Evolutionary conservation across 1,140 invertebrate genomes (phyloP).

Genomic region (Temnothorax curvispinosus): DNA sequence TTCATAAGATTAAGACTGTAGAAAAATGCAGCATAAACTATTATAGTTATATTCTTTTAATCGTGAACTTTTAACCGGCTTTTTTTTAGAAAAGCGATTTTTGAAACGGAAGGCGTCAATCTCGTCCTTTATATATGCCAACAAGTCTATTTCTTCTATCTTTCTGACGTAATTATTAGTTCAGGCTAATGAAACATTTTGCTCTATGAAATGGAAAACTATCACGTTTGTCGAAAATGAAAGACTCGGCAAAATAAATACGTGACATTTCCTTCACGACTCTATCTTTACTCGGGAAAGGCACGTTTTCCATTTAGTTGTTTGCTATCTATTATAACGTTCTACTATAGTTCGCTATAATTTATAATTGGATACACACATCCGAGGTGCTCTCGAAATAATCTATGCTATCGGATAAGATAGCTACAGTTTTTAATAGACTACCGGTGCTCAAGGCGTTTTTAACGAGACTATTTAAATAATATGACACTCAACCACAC

Average conservation of each 20-base stretch:
- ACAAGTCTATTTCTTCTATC: slow-evolving; percentile 18
- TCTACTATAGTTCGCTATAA: slow-evolving; percentile 52
- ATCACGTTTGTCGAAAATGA: slow-evolving; percentile 28
- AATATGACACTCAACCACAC: background rate
- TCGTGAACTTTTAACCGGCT: slow-evolving; percentile 11
- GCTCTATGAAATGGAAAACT: background rate
- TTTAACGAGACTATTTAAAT: slow-evolving; percentile 58
- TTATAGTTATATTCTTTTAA: slow-evolving; percentile 17
- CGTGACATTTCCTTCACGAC: slow-evolving; percentile 17
- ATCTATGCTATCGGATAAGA: slow-evolving; percentile 43
- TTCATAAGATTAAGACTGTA: background rate
- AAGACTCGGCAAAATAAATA: slow-evolving; percentile 41
- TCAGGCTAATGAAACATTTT: slow-evolving; percentile 1
- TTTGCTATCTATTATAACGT: slow-evolving; percentile 63
- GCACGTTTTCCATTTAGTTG: slow-evolving; percentile 60
- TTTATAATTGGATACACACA: slow-evolving; percentile 67
- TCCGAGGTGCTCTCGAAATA: slow-evolving; percentile 53
- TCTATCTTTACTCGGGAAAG: slow-evolving; percentile 40
- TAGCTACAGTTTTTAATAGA: slow-evolving; percentile 57
- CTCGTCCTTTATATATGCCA: slow-evolving; percentile 47
- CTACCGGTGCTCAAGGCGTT: slow-evolving; percentile 21
- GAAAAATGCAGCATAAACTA: background rate
- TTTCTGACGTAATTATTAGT: slow-evolving; percentile 34
- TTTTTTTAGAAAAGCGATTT: slow-evolving; percentile 32
- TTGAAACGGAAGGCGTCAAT: slow-evolving; percentile 39